Evolutionary conservation across 2,113 vertebrate species (phyloP).

Genomic region (Hiodon alosoides): DNA sequence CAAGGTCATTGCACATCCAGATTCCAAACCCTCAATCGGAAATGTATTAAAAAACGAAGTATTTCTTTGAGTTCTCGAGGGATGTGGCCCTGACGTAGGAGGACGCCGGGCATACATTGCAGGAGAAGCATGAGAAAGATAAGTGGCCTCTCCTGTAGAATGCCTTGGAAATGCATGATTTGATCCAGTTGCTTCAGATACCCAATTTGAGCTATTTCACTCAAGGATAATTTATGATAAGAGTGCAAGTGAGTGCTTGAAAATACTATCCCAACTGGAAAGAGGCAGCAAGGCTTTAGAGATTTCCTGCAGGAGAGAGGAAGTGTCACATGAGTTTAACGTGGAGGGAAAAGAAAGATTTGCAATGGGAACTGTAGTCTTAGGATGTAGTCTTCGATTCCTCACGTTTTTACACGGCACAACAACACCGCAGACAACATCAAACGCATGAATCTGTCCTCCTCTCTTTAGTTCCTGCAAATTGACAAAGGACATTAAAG

Average conservation of each 20-base stretch:
- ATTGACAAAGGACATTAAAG: slow-evolving; percentile 66
- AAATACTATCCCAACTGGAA: slow-evolving; percentile 97
- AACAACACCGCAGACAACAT: no score
- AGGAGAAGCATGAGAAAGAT: slow-evolving; percentile 77
- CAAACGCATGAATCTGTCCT: slow-evolving; percentile 48
- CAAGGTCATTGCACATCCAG: no score
- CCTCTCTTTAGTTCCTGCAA: not conserved
- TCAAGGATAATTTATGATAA: slow-evolving; percentile 99
- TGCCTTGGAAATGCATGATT: slow-evolving; percentile 74
- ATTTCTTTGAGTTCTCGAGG: slow-evolving; percentile 60
- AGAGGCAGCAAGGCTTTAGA: slow-evolving; percentile 55
- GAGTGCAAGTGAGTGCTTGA: slow-evolving; percentile 94
- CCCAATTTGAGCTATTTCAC: slow-evolving; percentile 88
- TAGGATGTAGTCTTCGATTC: slow-evolving; percentile 52
- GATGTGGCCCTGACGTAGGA: slow-evolving; percentile 69
- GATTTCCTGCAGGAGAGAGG: slow-evolving; percentile 40
- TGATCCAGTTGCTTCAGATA: slow-evolving; percentile 72
- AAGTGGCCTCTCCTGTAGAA: slow-evolving; percentile 75
- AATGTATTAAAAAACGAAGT: slow-evolving; percentile 2
- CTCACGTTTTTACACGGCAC: no score
- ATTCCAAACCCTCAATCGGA: no score
- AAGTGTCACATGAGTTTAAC: not conserved
- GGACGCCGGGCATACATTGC: slow-evolving; percentile 69
- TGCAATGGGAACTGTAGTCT: no score
- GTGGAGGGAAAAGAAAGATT: not conserved